These are phyloP conservation scores for Heterohyrax brucei DNA, from an alignment of 2,797 vertebrate genomes.

Conservation along the genomic window DNA sequence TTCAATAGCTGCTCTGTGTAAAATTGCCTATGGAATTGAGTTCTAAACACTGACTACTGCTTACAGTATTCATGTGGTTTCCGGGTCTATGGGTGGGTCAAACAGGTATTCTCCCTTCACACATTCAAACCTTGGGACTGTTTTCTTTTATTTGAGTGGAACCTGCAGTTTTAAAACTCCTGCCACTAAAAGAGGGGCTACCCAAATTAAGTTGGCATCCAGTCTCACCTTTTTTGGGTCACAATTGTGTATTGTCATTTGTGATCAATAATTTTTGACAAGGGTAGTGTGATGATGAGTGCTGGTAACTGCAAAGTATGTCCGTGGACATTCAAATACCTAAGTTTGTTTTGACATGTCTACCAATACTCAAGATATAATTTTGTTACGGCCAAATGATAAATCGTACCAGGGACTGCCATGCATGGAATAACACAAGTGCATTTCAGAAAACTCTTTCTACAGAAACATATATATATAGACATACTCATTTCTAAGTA, in stretches of 20 bases:
- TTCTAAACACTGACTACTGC: conserved; percentile 73
- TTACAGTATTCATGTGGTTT: conserved; percentile 28
- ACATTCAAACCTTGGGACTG: background rate
- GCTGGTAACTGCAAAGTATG: background rate
- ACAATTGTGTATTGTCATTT: background rate
- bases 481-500: too few relatives aligned
- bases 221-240: background rate
- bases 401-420: background rate
- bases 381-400: conserved; percentile 42
- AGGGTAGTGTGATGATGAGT: background rate
- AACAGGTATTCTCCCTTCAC: conserved; percentile 62
- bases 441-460: too few relatives aligned
- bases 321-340: background rate
- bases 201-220: background rate
- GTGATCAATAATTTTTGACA: background rate
- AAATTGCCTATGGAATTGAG: conserved; percentile 83
- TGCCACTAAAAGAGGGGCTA: background rate
- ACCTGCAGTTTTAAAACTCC: background rate
- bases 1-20: conserved; percentile 80
- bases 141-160: conserved; percentile 21
- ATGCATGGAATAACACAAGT: background rate
- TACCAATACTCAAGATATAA: background rate
- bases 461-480: too few relatives aligned
- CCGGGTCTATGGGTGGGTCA: conserved; percentile 53
- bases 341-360: background rate